Percentiles rank a stretch among this genome's conserved stretches.
Evolutionary conservation across 1,140 invertebrate species (phyloP).

Genomic region (Zaprionus ornatus): DNA sequence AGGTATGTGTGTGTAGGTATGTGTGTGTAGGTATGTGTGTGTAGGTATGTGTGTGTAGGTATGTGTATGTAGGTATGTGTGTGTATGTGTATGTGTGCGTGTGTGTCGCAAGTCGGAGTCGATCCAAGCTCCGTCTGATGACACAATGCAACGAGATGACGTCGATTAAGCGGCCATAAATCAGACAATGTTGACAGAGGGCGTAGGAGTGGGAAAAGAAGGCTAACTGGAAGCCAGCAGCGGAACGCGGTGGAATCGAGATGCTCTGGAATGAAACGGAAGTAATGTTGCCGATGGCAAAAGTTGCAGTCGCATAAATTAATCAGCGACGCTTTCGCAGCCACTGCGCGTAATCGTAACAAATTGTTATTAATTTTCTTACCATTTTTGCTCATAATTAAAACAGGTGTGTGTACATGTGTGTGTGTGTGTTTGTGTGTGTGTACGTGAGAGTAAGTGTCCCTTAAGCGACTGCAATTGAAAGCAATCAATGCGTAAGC

Average conservation of each 20-base stretch:
- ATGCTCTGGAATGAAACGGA: background rate
- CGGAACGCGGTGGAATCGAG: constrained; percentile 4
- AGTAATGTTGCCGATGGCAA: constrained; percentile 20
- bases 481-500: constrained; percentile 52
- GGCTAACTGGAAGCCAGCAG: constrained; percentile 4
- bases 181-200: constrained; percentile 10
- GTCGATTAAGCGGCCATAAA: constrained; percentile 33
- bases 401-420: constrained; percentile 29
- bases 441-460: constrained; percentile 9
- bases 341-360: constrained; percentile 40
- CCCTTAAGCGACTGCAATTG: constrained; percentile 70
- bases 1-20: background rate
- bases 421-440: constrained; percentile 12
- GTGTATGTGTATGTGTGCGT: constrained; percentile 7
- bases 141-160: constrained; percentile 43
- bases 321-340: constrained; percentile 34
- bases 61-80: constrained; percentile 5
- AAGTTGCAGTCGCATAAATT: constrained; percentile 55
- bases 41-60: constrained; percentile 8
- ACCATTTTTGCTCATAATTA: constrained; percentile 60
- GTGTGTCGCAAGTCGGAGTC: constrained; percentile 5
- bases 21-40: constrained; percentile 12
- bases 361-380: constrained; percentile 69
- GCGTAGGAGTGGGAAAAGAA: background rate
- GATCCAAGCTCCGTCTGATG: constrained; percentile 5